Conservation (phyloP, 1,140 invertebrate genomes). For the Drosophila eugracilis region DNA sequence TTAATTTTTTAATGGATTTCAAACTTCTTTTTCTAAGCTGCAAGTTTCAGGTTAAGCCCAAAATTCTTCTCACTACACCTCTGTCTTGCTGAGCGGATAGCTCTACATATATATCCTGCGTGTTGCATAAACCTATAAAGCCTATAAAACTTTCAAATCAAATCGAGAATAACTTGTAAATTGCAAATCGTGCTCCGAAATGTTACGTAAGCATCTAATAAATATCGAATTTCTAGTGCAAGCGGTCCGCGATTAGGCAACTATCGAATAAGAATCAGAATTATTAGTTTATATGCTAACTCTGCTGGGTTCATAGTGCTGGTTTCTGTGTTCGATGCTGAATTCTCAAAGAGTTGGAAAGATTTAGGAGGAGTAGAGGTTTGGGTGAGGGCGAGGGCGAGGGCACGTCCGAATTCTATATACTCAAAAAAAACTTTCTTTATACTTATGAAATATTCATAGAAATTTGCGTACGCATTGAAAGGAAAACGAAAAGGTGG, state of each 20-base stretch:
- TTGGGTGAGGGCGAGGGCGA: not conserved
- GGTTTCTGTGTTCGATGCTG: not conserved
- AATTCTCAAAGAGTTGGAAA: not conserved
- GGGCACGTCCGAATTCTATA: not conserved
- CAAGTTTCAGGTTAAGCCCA: conserved; percentile 11
- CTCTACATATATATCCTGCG: conserved; percentile 60
- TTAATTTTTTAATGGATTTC: not conserved
- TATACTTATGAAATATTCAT: conserved; percentile 60
- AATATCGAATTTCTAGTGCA: conserved; percentile 60
- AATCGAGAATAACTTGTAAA: conserved; percentile 36
- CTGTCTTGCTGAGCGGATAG: conserved; percentile 13
- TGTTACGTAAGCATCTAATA: conserved; percentile 75
- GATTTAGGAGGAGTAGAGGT: not conserved
- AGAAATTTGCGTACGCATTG: conserved; percentile 29
- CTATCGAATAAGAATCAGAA: conserved; percentile 34
- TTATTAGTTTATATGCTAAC: conserved; percentile 51
- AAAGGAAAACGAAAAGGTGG: not conserved
- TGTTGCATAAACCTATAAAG: conserved; percentile 63
- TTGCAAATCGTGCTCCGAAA: conserved; percentile 36
- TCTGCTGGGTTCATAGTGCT: not conserved
- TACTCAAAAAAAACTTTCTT: conserved; percentile 14
- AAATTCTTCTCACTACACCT: conserved; percentile 25
- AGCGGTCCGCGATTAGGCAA: conserved; percentile 40
- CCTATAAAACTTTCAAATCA: conserved; percentile 62
- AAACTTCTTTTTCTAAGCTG: too few species aligned